Conservation (phyloP, 2,797 vertebrate genomes). For the Apogon talboti region DNA sequence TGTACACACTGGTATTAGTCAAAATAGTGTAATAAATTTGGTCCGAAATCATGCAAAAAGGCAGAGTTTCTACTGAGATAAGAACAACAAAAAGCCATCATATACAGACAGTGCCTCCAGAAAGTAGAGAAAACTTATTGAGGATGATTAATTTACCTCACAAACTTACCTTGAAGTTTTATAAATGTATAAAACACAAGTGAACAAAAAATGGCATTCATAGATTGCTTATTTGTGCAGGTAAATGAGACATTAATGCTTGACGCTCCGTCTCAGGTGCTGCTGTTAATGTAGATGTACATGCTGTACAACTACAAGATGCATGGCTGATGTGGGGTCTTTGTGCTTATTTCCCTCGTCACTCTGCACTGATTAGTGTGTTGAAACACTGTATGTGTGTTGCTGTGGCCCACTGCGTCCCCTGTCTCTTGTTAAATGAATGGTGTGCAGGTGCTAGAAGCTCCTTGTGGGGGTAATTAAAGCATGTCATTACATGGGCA, state of each 20-base stretch:
- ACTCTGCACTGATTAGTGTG: conserved; percentile 3
- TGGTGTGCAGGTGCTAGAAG: conserved; percentile 83
- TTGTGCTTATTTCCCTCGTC: conserved; percentile 14
- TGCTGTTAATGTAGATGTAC: conserved; percentile 2
- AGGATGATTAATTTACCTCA: too few relatives aligned
- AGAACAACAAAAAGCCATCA: too few relatives aligned
- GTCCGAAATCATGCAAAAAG: too few relatives aligned
- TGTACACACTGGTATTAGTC: too few relatives aligned
- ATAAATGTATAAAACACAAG: too few relatives aligned
- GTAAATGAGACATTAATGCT: neutral
- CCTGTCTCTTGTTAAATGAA: conserved; percentile 67
- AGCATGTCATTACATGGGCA: conserved; percentile 86
- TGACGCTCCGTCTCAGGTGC: conserved; percentile 5
- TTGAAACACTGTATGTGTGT: conserved; percentile 19
- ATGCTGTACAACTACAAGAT: neutral
- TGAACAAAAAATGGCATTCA: too few relatives aligned
- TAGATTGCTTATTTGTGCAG: too few relatives aligned
- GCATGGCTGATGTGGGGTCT: neutral
- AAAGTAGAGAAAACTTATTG: too few relatives aligned
- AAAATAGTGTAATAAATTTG: too few relatives aligned
- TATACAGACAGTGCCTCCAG: too few relatives aligned
- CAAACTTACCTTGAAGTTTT: too few relatives aligned
- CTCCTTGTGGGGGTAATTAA: conserved; percentile 84
- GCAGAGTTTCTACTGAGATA: too few relatives aligned
- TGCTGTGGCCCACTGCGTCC: conserved; percentile 39